Base-by-base conservation (phyloP, 1,140 invertebrate species). In the Drosophila gunungcola region DNA sequence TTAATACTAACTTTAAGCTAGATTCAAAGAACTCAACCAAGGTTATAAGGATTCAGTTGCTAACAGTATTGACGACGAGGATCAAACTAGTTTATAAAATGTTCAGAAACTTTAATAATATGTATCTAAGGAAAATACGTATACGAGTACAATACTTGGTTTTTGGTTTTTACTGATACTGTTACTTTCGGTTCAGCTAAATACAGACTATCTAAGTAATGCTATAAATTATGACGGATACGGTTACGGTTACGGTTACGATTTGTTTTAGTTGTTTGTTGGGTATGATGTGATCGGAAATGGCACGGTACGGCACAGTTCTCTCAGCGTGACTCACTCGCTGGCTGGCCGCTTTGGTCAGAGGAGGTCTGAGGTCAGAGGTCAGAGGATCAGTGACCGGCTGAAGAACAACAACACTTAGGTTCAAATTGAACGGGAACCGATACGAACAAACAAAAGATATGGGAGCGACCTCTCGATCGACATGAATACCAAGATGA, bases 341-440 rank as follows among this genome's bases (percentile, higher is more conserved):
- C 43, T 45, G 43, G 10, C 43, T 21, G 43, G 43, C 55, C 43
- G 4, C 51, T 39, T 51, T 39, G 63, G 62, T 69, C 43, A 25
- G 29, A 48, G 63, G 45, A 55, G 38, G 12, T 55, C 53, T 4
- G 51, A 56, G 64, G 49, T 70, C 45, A 27, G 16, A 54, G 65
- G 51, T 39, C n/a, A 21, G 29, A 27, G 27, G 38, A 34, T 60
- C 60, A 39, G 38, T 75, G 61, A 75, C 73, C 67, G 49, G 73
- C 69, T 73, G 74, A 81, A 68, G 64, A 68, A 85, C 83, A 85
- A 86, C 82, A 86, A 86, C 82, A 86, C 80, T 64, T 88, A 49
- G 80, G 79, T 83, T 82, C 78, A 62, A 75, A 78, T 76, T 83
- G 82, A 88, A 86, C 82, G 78, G 82, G 81, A 86, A 88, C 82